A percentile compares a stretch with the other conserved stretches of the same genome.
Evolutionary conservation across 2,888 invertebrate genomes (phyloP).

Genomic region (Drosophila macrothrix): DNA sequence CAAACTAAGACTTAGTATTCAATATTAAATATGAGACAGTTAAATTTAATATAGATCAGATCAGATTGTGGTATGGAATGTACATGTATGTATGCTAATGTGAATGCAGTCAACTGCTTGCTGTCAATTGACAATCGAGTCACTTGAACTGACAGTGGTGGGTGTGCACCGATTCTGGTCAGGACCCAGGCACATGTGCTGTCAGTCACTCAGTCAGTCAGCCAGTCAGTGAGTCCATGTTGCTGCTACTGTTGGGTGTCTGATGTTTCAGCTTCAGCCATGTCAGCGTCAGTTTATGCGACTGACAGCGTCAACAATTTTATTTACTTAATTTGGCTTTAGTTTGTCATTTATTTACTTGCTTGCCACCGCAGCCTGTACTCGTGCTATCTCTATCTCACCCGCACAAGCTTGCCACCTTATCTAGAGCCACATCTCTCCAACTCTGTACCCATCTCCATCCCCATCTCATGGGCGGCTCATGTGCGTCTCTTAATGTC

Average conservation of each 20-base stretch:
- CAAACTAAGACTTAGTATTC: background rate
- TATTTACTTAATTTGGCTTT: constrained; percentile 82
- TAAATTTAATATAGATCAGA: background rate
- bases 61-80: background rate
- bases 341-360: constrained; percentile 81
- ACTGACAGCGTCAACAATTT: constrained; percentile 77
- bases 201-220: constrained; percentile 18
- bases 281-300: constrained; percentile 75
- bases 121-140: constrained; percentile 46
- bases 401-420: constrained; percentile 14
- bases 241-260: constrained; percentile 28
- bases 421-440: constrained; percentile 10
- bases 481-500: constrained; percentile 66
- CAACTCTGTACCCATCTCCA: constrained; percentile 10
- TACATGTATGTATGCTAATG: constrained; percentile 15
- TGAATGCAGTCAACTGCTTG: constrained; percentile 46
- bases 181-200: constrained; percentile 33
- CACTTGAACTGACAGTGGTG: constrained; percentile 53
- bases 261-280: constrained; percentile 42
- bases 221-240: constrained; percentile 33
- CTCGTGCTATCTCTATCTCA: constrained; percentile 14
- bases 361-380: constrained; percentile 57
- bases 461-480: constrained; percentile 24
- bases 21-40: background rate
- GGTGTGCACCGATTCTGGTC: constrained; percentile 41